Evolutionary conservation across 1,140 invertebrate species (phyloP).

Genomic region (Brevipalpus yothersi): DNA sequence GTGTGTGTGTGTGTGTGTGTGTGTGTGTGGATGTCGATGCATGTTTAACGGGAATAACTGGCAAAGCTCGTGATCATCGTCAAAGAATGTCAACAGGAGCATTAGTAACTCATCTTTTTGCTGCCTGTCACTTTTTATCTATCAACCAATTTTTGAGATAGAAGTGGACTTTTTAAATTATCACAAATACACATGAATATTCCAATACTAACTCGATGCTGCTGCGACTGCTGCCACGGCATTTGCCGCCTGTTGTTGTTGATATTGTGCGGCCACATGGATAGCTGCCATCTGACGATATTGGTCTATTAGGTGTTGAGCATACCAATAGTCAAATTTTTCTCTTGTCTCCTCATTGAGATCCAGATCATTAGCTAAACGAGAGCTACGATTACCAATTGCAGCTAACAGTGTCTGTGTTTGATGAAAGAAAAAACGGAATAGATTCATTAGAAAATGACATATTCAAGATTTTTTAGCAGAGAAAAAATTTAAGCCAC

Average conservation of each 20-base stretch:
- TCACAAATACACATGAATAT: not conserved
- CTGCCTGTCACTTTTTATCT: not conserved
- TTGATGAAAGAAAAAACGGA: not conserved
- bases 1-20: too few species aligned
- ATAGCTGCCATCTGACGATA: conserved; percentile 13
- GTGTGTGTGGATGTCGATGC: too few species aligned
- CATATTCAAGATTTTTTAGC: not conserved
- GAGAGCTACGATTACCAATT: not conserved
- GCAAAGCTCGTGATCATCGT: not conserved
- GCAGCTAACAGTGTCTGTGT: not conserved
- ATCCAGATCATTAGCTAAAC: conserved; percentile 11
- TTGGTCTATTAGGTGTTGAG: conserved; percentile 18
- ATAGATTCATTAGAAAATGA: not conserved
- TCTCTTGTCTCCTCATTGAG: conserved; percentile 18
- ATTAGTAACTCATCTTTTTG: not conserved
- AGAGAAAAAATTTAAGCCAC: not conserved
- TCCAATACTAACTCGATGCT: not conserved
- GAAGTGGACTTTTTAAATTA: not conserved
- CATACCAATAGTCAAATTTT: conserved; percentile 23
- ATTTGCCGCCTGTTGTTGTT: conserved; percentile 28
- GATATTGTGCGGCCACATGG: conserved; percentile 25
- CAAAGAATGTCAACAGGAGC: not conserved
- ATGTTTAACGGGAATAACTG: too few species aligned
- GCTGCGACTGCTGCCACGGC: conserved; percentile 18
- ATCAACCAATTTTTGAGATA: not conserved